Percentiles rank a stretch among this genome's conserved stretches.
Evolutionary conservation across 2,113 vertebrate species (phyloP).

Genomic region (Melanostigma gelatinosum): DNA sequence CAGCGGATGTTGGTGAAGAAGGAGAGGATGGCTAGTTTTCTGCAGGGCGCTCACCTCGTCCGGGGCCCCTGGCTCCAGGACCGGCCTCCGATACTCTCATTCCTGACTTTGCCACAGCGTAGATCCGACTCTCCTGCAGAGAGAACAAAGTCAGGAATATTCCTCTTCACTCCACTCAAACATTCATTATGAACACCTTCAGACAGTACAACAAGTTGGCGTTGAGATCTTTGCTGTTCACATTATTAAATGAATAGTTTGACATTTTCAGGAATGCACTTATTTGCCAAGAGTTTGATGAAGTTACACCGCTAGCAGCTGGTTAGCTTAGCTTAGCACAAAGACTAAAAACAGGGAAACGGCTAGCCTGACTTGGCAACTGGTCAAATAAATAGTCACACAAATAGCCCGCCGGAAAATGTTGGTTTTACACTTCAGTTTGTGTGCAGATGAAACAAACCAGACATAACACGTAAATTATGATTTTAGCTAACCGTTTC

Average conservation of each 20-base stretch:
- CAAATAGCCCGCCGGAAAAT: not conserved
- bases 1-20: not conserved
- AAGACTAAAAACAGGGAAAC: not conserved
- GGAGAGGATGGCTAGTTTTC: not conserved
- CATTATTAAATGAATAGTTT: not conserved
- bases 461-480: not conserved
- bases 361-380: not conserved
- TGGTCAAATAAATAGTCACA: not conserved
- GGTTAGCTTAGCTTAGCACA: constrained; percentile 2
- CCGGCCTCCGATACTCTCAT: constrained; percentile 89
- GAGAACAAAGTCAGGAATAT: constrained; percentile 4
- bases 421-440: not conserved
- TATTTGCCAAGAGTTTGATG: not conserved
- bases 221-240: not conserved
- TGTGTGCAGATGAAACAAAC: not conserved
- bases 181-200: not conserved
- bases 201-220: not conserved
- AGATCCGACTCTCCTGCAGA: constrained; percentile 90
- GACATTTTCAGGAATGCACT: not conserved
- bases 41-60: constrained; percentile 79
- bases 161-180: not conserved
- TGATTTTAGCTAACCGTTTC: not conserved
- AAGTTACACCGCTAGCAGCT: not conserved
- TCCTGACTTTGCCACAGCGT: constrained; percentile 90
- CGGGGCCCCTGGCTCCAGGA: constrained; percentile 74